These are phyloP conservation scores for Cardiocondyla obscurior DNA, from an alignment of 1,140 invertebrate genomes.

Conservation along the genomic window DNA sequence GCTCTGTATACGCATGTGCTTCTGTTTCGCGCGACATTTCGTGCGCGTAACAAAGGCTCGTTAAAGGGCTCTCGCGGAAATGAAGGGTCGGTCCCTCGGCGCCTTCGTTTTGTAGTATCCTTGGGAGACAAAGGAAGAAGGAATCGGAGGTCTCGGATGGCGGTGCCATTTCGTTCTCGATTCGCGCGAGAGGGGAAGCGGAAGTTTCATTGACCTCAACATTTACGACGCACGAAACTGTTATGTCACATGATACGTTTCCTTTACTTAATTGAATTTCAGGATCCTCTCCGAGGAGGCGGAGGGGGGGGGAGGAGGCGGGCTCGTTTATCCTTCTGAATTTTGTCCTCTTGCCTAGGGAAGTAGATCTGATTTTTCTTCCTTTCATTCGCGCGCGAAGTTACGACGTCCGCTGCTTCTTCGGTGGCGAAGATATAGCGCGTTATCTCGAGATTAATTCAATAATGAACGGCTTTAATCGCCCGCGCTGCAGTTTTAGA, in stretches of 20 bases:
- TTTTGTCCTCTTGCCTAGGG: background rate
- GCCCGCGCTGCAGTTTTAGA: background rate
- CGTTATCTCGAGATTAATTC: background rate
- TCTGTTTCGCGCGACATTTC: slow-evolving; percentile 43
- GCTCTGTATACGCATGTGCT: background rate
- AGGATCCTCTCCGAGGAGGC: background rate
- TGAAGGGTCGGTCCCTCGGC: slow-evolving; percentile 44
- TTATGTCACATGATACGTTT: slow-evolving; percentile 54
- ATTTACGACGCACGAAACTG: slow-evolving; percentile 33
- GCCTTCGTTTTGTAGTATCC: slow-evolving; percentile 61
- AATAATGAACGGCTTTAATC: background rate
- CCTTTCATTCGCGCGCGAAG: background rate
- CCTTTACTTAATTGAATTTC: slow-evolving; percentile 51
- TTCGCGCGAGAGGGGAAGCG: background rate
- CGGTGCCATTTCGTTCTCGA: slow-evolving; percentile 12
- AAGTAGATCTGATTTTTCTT: slow-evolving; percentile 5
- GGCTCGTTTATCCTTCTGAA: background rate
- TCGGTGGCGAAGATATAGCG: background rate
- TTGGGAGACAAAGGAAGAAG: slow-evolving; percentile 61
- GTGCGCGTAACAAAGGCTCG: slow-evolving; percentile 51
- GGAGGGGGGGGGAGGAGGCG: too few relatives aligned
- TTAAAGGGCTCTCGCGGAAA: slow-evolving; percentile 62
- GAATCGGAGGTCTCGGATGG: slow-evolving; percentile 55
- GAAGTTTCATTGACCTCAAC: slow-evolving; percentile 66
- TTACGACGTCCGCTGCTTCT: background rate